phyloP scores from a whole-genome alignment of 2,888 invertebrate species.

The Diplazon laetatorius region DNA sequence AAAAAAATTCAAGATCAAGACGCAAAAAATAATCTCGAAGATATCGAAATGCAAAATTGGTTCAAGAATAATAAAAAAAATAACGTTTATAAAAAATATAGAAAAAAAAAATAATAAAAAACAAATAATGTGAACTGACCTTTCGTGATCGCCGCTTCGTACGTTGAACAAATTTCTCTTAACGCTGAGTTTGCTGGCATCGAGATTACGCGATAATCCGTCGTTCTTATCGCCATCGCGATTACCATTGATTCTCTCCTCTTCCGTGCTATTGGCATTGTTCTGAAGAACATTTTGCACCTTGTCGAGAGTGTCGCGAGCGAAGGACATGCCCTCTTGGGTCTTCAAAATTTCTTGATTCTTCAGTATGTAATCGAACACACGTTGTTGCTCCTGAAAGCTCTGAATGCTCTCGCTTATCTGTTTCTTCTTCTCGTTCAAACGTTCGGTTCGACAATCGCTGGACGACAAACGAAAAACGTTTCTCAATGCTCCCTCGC shows the following conservation, averaged over 20 bases:
- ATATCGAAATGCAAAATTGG: too few species aligned
- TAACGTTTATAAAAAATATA: background rate
- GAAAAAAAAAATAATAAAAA: background rate
- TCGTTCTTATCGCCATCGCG: conserved; percentile 56
- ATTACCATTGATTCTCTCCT: conserved; percentile 9
- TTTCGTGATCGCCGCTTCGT: conserved; percentile 75
- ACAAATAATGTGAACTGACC: conserved; percentile 58
- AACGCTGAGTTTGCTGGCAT: conserved; percentile 65
- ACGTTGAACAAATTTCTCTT: conserved; percentile 75
- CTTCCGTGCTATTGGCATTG: conserved; percentile 31
- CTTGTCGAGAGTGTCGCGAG: conserved; percentile 69
- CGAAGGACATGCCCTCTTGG: conserved; percentile 69
- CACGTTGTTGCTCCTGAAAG: conserved; percentile 78
- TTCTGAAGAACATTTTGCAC: conserved; percentile 32
- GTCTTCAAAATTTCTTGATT: conserved; percentile 74
- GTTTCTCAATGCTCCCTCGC: conserved; percentile 76
- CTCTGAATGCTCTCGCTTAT: conserved; percentile 78
- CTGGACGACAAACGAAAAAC: conserved; percentile 67
- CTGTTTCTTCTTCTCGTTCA: conserved; percentile 70
- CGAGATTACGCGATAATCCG: conserved; percentile 53
- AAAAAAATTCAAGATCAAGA: background rate
- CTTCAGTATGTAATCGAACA: conserved; percentile 76
- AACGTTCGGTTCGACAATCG: conserved; percentile 42
- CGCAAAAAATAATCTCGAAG: too few species aligned
- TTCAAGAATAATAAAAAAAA: background rate